phyloP scores from a whole-genome alignment of 2,797 vertebrate genomes.

The Hirundo rustica region DNA sequence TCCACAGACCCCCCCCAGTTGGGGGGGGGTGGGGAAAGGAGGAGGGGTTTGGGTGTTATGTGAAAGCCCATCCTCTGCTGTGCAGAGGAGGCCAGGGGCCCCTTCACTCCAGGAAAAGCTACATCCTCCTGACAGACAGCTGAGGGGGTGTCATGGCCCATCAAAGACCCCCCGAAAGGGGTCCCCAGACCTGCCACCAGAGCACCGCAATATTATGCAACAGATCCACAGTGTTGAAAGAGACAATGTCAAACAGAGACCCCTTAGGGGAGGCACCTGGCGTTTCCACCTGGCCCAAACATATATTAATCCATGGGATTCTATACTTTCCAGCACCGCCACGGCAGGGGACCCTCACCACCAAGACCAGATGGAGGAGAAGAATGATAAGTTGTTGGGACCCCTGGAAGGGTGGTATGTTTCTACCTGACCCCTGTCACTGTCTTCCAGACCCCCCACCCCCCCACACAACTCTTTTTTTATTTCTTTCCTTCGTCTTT shows the following conservation, averaged over 20 bases:
- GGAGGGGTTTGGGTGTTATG: background rate
- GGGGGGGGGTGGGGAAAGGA: background rate
- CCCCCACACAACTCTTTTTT: background rate
- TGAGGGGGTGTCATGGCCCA: background rate
- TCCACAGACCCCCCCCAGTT: background rate
- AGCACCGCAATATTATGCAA: background rate
- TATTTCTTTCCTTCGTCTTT: background rate
- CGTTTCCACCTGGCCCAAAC: background rate
- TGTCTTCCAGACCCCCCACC: background rate
- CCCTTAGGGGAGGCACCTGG: background rate
- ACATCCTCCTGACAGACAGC: fast-evolving
- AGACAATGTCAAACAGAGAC: background rate
- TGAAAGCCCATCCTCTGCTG: too few species aligned
- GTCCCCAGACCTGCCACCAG: background rate
- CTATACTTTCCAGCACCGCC: fast-evolving
- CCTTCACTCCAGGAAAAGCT: background rate
- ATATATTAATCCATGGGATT: background rate
- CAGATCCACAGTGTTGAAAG: background rate
- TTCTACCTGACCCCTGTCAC: background rate
- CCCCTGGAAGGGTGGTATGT: too few species aligned
- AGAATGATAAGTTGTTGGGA: fast-evolving
- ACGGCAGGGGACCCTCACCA: background rate
- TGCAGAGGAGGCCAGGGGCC: background rate
- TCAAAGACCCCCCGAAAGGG: background rate
- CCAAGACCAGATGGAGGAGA: background rate